These are phyloP conservation scores for Corapipo altera DNA, from an alignment of 2,113 vertebrate species.

Conservation along the genomic window DNA sequence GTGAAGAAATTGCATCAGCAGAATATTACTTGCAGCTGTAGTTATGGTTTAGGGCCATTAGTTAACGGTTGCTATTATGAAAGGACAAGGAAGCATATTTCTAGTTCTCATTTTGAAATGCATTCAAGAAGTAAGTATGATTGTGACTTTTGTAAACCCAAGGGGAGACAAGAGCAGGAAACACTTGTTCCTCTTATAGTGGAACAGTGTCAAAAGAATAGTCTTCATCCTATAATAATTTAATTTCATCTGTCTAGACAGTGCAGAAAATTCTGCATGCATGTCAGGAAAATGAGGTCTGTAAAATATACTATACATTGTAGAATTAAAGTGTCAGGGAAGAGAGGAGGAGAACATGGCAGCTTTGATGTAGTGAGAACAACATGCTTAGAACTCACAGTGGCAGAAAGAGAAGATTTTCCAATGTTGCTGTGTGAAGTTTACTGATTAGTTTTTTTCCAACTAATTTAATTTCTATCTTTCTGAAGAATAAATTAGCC, in stretches of 20 bases:
- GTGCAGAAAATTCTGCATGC: background rate
- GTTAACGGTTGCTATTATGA: background rate
- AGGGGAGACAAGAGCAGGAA: background rate
- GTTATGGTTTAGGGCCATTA: background rate
- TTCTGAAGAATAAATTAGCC: background rate
- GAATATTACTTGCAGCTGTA: background rate
- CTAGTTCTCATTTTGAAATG: background rate
- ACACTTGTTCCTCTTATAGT: background rate
- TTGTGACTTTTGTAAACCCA: background rate
- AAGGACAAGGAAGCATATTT: background rate
- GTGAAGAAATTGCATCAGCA: background rate
- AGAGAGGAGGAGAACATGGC: background rate
- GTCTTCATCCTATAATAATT: background rate
- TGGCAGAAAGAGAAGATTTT: background rate
- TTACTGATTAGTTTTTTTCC: background rate
- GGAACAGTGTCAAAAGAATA: background rate
- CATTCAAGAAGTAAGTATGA: background rate
- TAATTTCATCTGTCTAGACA: background rate
- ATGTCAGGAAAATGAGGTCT: background rate
- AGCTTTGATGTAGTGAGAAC: background rate
- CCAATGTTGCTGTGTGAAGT: background rate
- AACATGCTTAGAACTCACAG: background rate
- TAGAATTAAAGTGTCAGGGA: background rate
- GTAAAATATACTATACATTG: background rate
- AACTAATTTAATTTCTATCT: background rate